These are phyloP conservation scores for Lethenteron camtschaticum DNA, from an alignment of 2,113 vertebrate genomes.

Conservation along the genomic window DNA sequence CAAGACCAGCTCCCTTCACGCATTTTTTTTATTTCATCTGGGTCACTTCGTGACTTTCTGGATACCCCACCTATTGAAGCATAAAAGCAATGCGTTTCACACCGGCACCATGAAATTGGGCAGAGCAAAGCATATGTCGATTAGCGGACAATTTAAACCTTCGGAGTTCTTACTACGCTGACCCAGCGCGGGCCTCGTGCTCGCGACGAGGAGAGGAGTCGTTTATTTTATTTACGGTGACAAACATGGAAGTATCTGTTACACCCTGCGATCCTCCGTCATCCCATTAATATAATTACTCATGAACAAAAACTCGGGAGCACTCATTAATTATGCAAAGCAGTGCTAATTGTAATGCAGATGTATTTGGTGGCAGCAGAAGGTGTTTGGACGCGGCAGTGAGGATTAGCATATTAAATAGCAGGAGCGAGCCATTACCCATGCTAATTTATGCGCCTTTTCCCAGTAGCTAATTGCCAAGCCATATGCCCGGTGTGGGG, in stretches of 20 bases:
- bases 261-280: not conserved
- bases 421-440: slow-evolving; percentile 1
- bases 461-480: slow-evolving; percentile 2
- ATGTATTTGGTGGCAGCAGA: slow-evolving; percentile 2
- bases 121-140: too few species aligned
- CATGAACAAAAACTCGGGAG: slow-evolving; percentile 4
- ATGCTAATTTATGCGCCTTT: slow-evolving; percentile 5
- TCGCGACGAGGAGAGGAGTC: not conserved
- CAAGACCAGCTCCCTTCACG: too few species aligned
- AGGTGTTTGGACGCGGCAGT: slow-evolving; percentile 3
- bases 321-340: slow-evolving; percentile 6
- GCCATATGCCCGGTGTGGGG: slow-evolving; percentile 1
- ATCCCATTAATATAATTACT: slow-evolving; percentile 6
- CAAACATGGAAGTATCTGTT: slow-evolving; percentile 5
- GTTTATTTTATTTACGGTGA: slow-evolving; percentile 4
- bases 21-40: too few species aligned
- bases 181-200: too few species aligned
- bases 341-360: slow-evolving; percentile 3
- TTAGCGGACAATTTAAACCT: too few species aligned
- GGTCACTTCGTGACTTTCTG: too few species aligned
- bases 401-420: slow-evolving; percentile 6
- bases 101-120: too few species aligned
- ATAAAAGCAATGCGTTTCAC: too few species aligned
- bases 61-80: too few species aligned
- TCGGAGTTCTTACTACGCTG: too few species aligned